Conservation (phyloP, 2,888 invertebrate genomes). For the Dasypolia templi region DNA sequence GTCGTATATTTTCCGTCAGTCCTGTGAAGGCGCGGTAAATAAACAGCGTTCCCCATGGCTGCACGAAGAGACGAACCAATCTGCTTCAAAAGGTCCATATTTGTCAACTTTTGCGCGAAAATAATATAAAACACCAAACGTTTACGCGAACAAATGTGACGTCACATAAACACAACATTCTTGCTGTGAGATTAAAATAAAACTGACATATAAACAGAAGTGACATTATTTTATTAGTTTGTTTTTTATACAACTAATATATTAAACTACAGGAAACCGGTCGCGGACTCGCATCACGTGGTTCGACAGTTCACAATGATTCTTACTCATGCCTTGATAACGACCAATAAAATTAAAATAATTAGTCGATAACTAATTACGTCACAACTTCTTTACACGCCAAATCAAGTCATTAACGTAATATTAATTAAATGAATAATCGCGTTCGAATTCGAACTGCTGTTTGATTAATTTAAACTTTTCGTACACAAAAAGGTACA, state of each 20-base stretch:
- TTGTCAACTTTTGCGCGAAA: conserved; percentile 66
- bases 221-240: conserved; percentile 71
- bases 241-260: conserved; percentile 70
- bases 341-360: conserved; percentile 40
- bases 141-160: conserved; percentile 56
- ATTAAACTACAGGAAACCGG: conserved; percentile 71
- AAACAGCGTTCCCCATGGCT: conserved; percentile 64
- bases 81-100: conserved; percentile 66
- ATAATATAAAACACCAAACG: conserved; percentile 61
- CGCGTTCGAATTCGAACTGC: conserved; percentile 9
- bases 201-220: conserved; percentile 73
- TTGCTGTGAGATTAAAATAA: conserved; percentile 71
- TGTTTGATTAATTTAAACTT: too few relatives aligned
- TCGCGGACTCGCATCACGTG: conserved; percentile 66
- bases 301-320: conserved; percentile 33
- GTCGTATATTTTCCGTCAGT: conserved; percentile 67
- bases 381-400: conserved; percentile 7
- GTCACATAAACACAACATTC: conserved; percentile 76
- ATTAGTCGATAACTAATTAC: conserved; percentile 33
- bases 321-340: conserved; percentile 34
- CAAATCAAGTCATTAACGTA: conserved; percentile 27
- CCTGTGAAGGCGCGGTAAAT: conserved; percentile 63
- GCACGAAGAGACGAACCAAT: conserved; percentile 59
- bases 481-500: too few relatives aligned
- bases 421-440: conserved; percentile 23